Evolutionary conservation across 2,888 invertebrate species (phyloP), one percentile per base, ranked within the genome.

Genomic region (Molanna angustata): DNA sequence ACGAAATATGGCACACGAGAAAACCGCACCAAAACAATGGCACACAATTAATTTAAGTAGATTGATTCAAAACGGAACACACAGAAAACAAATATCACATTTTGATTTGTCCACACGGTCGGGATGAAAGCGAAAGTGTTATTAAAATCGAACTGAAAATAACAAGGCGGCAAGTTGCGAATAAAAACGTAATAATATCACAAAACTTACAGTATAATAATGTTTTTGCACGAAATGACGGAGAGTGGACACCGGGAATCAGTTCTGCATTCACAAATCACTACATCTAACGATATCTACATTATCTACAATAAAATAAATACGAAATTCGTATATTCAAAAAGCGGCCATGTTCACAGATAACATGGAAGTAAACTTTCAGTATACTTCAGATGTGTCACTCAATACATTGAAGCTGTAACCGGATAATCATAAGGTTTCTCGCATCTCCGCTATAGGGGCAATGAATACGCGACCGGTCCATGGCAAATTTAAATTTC

Each of bases 311-410:
- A 42, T 52, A 47, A 39, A 44, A 44, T 14, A 35, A 37, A 50
- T 37, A 37, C 37, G 44, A 44, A 22, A 27, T 32, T 50, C 35
- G 22, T 43, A 44, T 35, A 27, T 44, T 43, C 37, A 44, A 50
- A 41, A 19, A 41, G 50, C 50, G 33, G 50, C 50, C 50, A 50
- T 50, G 50, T 50, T 50, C n/a, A n/a, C n/a, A n/a, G n/a, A n/a
- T n/a, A n/a, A n/a, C n/a, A n/a, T n/a, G n/a, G n/a, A n/a, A n/a
- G n/a, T n/a, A n/a, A n/a, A n/a, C n/a, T n/a, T n/a, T n/a, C n/a
- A n/a, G n/a, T n/a, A n/a, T n/a, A n/a, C n/a, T n/a, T n/a, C n/a
- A n/a, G n/a, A n/a, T n/a, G n/a, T n/a, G n/a, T n/a, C n/a, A n/a
- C n/a, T n/a, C n/a, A n/a, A n/a, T n/a, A n/a, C n/a, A n/a, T n/a